A percentile compares a stretch with the other conserved stretches of the same genome.
Evolutionary conservation across 1,140 invertebrate species (phyloP).

Genomic region (Drosophila orena): DNA sequence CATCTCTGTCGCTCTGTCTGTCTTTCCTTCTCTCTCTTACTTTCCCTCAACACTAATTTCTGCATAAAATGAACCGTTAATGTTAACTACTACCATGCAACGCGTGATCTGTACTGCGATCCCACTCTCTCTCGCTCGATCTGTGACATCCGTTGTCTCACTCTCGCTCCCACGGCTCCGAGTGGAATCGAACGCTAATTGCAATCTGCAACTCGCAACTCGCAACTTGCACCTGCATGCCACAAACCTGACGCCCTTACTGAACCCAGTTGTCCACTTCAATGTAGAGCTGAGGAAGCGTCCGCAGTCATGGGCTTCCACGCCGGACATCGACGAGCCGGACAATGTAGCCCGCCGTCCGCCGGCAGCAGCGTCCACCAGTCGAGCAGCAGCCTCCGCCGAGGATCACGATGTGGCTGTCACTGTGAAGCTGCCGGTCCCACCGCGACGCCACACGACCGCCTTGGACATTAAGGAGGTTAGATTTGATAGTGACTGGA

Average conservation of each 20-base stretch:
- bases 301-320: conserved; percentile 89
- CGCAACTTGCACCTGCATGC: conserved; percentile 46
- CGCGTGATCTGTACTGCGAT: conserved; percentile 40
- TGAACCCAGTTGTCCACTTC: conserved; percentile 87
- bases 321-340: conserved; percentile 88
- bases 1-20: conserved; percentile 42
- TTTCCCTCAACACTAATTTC: conserved; percentile 53
- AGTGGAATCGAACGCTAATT: conserved; percentile 29
- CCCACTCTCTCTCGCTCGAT: conserved; percentile 20
- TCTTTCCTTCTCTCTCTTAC: conserved; percentile 22
- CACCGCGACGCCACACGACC: conserved; percentile 86
- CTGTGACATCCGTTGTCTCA: conserved; percentile 24
- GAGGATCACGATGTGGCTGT: conserved; percentile 85
- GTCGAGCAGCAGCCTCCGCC: conserved; percentile 18
- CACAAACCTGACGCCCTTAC: conserved; percentile 58
- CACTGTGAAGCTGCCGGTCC: conserved; percentile 88
- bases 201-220: conserved; percentile 27
- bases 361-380: conserved; percentile 5
- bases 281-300: conserved; percentile 84
- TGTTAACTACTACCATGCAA: conserved; percentile 43
- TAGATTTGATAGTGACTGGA: conserved; percentile 34
- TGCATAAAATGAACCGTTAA: conserved; percentile 37
- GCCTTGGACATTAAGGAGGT: conserved; percentile 86
- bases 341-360: conserved; percentile 22
- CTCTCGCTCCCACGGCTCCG: conserved; percentile 25